Evolutionary conservation across 2,797 vertebrate species (phyloP), one percentile per base, ranked within the genome.

Genomic region (Sphenodon punctatus): DNA sequence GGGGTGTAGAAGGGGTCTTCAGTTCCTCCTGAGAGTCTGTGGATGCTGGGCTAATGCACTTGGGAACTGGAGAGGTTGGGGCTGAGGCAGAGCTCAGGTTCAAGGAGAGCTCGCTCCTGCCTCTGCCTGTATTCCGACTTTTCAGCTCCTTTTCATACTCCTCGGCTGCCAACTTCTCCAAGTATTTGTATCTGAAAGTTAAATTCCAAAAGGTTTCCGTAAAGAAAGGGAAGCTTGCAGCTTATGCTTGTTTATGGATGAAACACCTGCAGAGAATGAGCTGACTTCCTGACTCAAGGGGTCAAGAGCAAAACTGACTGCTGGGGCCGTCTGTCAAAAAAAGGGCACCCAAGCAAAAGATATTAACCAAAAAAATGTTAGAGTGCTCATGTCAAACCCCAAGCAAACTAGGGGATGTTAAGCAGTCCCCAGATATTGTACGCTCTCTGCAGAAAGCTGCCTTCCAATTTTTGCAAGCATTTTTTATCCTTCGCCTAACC

Each of bases 181-280:
- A 96, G 79, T 97, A 96, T 95, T 97, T 99, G 96, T 97, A 98
- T 97, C 98, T 99, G 95, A 93, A 94, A 95, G 92, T 94, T 90
- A 96, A 96, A 96, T 96, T 96, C 95, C 96, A 96, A 94, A 96
- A 89, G 89, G 94, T 94, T 96, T 95, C 94, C 90, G 93, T 96
- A 94, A 95, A 95, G 88, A 94, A 94, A 94, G 93, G 94, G 92
- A 87, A 93, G 90, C 81, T 86, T 55, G 80, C 94, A 92, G 86
- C 80, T 78, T 93, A 87, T 80, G 91, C 92, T 95, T 95, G 92
- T 92, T 95, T 95, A 94, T 92, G 92, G 93, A 86, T 42, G 93
- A 93, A 93, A 94, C 95, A 96, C 94, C 95, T 95, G 95, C 92
- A 92, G 93, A 89, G 78, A 92, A 75, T 69, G 82, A 93, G 81